These are phyloP conservation scores for Plagodis pulveraria DNA, from an alignment of 2,888 invertebrate genomes.

Conservation along the genomic window DNA sequence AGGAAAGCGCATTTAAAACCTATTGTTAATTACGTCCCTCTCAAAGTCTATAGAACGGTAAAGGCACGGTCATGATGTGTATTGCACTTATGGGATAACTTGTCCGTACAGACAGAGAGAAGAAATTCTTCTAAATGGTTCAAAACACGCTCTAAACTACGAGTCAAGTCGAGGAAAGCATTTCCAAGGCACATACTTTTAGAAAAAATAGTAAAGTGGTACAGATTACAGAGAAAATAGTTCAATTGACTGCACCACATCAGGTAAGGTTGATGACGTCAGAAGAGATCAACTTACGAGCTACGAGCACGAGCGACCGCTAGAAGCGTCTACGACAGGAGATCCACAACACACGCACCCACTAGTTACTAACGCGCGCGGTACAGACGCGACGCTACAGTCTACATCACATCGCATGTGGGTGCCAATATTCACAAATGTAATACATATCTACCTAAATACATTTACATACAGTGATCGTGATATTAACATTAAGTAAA, in stretches of 20 bases:
- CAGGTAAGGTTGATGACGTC: conserved; percentile 56
- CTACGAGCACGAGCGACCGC: conserved; percentile 68
- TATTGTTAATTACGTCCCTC: conserved; percentile 85
- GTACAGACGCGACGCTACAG: conserved; percentile 13
- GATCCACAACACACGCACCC: conserved; percentile 27
- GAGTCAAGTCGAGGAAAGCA: conserved; percentile 81
- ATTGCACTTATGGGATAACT: conserved; percentile 81
- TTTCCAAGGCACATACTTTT: conserved; percentile 84
- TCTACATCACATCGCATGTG: conserved; percentile 26
- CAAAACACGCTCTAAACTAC: conserved; percentile 82
- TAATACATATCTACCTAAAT: conserved; percentile 41
- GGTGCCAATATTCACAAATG: conserved; percentile 21
- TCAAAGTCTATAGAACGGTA: conserved; percentile 84
- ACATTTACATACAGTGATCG: conserved; percentile 42
- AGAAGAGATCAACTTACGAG: conserved; percentile 59
- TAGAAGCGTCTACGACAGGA: conserved; percentile 70
- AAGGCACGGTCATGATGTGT: conserved; percentile 85
- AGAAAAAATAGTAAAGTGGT: conserved; percentile 79
- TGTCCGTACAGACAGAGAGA: conserved; percentile 79
- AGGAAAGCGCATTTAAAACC: conserved; percentile 76
- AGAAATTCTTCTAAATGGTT: conserved; percentile 79
- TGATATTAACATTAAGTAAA: conserved; percentile 57
- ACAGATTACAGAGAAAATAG: conserved; percentile 64
- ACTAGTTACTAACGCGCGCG: conserved; percentile 10
- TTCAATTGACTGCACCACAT: conserved; percentile 55